Conservation (phyloP, 2,888 invertebrate genomes). For the Xylocampa areola region DNA sequence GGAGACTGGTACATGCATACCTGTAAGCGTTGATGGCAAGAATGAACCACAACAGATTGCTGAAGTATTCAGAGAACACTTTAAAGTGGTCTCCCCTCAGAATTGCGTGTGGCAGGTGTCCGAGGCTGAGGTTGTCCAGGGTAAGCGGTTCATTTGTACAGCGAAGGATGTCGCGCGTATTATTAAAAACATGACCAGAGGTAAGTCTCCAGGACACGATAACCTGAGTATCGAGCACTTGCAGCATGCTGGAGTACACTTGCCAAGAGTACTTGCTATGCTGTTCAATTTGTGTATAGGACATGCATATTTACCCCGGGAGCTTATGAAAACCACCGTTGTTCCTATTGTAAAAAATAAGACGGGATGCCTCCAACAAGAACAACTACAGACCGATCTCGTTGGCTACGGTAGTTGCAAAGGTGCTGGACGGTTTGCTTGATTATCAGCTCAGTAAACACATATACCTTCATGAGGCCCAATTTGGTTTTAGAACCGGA, state of each 20-base stretch:
- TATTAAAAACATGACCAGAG: no score
- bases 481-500: conserved; percentile 2
- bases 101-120: neutral
- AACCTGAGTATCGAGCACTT: conserved; percentile 1
- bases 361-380: conserved; percentile 4
- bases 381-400: no score
- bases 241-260: neutral
- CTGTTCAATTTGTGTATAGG: conserved; percentile 8
- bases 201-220: conserved; percentile 16
- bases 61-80: no score
- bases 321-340: conserved; percentile 12
- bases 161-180: no score
- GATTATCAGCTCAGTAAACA: no score
- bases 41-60: conserved; percentile 11
- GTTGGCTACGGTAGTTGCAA: no score
- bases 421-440: no score
- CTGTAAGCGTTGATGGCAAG: conserved; percentile 16
- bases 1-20: conserved; percentile 3
- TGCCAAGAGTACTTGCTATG: neutral
- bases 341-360: conserved; percentile 1
- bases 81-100: neutral
- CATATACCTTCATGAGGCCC: neutral
- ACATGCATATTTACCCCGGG: conserved; percentile 10
- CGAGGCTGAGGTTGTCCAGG: neutral
- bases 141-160: neutral